These are phyloP conservation scores for Bombylius major DNA, from an alignment of 2,888 invertebrate species.

Conservation along the genomic window DNA sequence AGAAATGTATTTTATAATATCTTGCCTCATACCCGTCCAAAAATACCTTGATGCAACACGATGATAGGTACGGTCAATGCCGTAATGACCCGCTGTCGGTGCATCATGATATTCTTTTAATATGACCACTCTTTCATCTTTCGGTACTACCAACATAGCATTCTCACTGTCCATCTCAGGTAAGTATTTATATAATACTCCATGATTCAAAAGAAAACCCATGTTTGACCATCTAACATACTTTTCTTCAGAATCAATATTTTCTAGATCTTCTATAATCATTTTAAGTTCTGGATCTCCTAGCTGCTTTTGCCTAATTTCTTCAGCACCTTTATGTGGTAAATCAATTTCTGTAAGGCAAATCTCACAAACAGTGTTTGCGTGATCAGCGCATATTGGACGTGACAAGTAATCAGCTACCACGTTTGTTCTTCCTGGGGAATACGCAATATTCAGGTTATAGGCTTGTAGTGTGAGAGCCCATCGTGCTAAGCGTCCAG, in stretches of 20 bases:
- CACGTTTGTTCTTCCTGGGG: constrained; percentile 26
- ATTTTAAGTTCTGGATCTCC: neutral
- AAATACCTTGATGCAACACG: constrained; percentile 12
- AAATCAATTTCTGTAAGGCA: constrained; percentile 9
- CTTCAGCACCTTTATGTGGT: constrained; percentile 10
- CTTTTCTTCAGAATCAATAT: neutral
- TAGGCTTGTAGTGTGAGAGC: constrained; percentile 29
- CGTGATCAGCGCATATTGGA: constrained; percentile 4
- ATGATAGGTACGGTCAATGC: too few relatives aligned
- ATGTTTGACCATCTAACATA: neutral
- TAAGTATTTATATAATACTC: constrained; percentile 9
- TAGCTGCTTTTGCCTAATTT: constrained; percentile 3
- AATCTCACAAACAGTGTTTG: neutral
- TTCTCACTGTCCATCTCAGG: constrained; percentile 4
- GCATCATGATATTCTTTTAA: constrained; percentile 11
- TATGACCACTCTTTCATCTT: constrained; percentile 9
- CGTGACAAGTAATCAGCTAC: constrained; percentile 14
- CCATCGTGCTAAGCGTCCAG: constrained; percentile 36
- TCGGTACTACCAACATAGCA: constrained; percentile 9
- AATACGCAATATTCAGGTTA: constrained; percentile 28
- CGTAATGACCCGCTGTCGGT: too few relatives aligned
- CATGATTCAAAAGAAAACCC: constrained; percentile 2
- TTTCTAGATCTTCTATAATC: neutral
- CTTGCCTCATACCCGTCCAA: constrained; percentile 20
- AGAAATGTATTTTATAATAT: constrained; percentile 18